These are phyloP conservation scores for Meloidogyne floridensis DNA, from an alignment of 1,140 invertebrate species.

Conservation along the genomic window DNA sequence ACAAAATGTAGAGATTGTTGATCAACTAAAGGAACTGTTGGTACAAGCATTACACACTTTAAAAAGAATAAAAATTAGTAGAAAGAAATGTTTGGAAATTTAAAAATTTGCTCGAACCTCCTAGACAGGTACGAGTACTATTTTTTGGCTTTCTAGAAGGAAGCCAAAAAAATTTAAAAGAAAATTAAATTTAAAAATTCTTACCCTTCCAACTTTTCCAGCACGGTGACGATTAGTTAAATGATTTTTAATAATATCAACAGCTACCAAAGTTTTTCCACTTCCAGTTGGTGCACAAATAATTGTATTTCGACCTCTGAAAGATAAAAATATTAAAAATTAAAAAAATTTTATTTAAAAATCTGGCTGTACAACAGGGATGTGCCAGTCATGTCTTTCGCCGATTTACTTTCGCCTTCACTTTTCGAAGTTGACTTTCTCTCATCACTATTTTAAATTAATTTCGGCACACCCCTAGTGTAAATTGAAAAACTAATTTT, in stretches of 20 bases:
- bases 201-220: constrained; percentile 35
- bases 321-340: not conserved
- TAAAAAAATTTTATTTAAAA: not conserved
- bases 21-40: constrained; percentile 56
- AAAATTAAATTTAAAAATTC: constrained; percentile 4
- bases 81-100: too few relatives aligned
- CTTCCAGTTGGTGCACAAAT: constrained; percentile 62
- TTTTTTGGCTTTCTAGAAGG: too few relatives aligned
- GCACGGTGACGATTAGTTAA: constrained; percentile 17
- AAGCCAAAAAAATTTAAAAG: too few relatives aligned
- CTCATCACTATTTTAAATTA: too few relatives aligned
- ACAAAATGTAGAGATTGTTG: constrained; percentile 45
- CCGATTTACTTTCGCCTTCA: too few relatives aligned
- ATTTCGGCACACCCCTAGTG: too few relatives aligned
- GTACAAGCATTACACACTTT: constrained; percentile 50
- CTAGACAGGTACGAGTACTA: too few relatives aligned
- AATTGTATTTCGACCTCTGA: constrained; percentile 51
- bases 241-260: constrained; percentile 56
- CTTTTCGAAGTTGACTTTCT: too few relatives aligned
- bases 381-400: too few relatives aligned
- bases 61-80: not conserved
- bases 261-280: constrained; percentile 59
- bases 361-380: too few relatives aligned
- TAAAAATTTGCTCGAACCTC: too few relatives aligned
- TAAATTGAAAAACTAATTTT: too few relatives aligned